A percentile compares a stretch with the other conserved stretches of the same genome.
phyloP scores from a whole-genome alignment of 2,113 vertebrate genomes.

The Tichodroma muraria region DNA sequence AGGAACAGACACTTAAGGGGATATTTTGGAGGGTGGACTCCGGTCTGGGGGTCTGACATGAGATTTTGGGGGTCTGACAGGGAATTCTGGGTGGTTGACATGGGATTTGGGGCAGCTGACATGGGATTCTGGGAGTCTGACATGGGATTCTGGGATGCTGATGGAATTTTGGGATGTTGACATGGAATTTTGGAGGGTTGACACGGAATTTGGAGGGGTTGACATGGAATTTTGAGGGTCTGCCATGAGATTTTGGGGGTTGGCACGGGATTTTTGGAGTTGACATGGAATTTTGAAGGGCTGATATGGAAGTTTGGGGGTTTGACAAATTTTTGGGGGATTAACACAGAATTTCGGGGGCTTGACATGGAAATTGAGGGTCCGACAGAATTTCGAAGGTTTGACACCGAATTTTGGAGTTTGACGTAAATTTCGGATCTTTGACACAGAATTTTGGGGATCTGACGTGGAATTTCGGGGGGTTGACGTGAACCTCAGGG shows the following conservation, averaged over 20 bases:
- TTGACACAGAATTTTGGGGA: neutral
- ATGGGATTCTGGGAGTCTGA: no score
- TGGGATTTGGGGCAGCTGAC: accelerated
- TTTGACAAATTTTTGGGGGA: no score
- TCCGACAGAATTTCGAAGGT: neutral
- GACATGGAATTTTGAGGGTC: no score
- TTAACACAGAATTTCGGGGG: neutral
- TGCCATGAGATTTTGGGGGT: no score
- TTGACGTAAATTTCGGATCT: neutral
- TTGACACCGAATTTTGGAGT: neutral
- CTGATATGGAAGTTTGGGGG: neutral
- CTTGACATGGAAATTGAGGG: neutral
- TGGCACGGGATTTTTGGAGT: neutral
- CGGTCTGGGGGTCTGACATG: neutral
- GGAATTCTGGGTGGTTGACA: neutral
- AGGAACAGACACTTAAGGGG: neutral
- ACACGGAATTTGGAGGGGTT: accelerated
- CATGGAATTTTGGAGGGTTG: accelerated
- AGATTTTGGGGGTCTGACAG: neutral
- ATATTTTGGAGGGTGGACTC: neutral
- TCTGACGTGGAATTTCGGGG: no score
- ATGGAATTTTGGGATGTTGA: neutral
- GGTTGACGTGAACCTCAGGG: no score
- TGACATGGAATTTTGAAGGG: neutral
- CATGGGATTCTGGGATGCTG: neutral